Conservation (phyloP, 1,140 invertebrate genomes). For the Drosophila saltans region DNA sequence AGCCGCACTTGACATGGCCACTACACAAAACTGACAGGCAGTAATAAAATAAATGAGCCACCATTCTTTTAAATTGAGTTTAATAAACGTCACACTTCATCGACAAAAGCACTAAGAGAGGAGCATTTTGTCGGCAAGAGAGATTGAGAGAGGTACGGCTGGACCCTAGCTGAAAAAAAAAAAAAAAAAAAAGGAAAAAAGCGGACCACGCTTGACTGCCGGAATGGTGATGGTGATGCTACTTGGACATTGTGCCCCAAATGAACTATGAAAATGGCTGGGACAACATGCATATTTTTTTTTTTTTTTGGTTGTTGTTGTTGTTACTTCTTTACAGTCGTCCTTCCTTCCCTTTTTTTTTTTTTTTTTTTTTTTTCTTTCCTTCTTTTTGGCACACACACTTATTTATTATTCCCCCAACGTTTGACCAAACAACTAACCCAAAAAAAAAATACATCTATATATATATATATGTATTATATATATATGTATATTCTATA, state of each 20-base stretch:
- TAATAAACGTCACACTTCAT: slow-evolving; percentile 82
- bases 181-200: slow-evolving; percentile 10
- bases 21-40: slow-evolving; percentile 57
- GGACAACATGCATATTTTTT: slow-evolving; percentile 70
- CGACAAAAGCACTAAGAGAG: slow-evolving; percentile 66
- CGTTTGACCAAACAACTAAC: slow-evolving; percentile 75
- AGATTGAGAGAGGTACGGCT: slow-evolving; percentile 8
- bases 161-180: not conserved
- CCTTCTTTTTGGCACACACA: slow-evolving; percentile 41
- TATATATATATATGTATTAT: not conserved
- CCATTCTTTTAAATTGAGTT: slow-evolving; percentile 82
- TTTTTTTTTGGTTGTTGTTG: not conserved
- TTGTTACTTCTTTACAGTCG: not conserved
- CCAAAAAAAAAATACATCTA: slow-evolving; percentile 33
- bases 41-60: slow-evolving; percentile 81
- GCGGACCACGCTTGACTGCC: slow-evolving; percentile 62
- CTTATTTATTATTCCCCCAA: slow-evolving; percentile 78
- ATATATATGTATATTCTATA: not conserved
- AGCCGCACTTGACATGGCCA: slow-evolving; percentile 58
- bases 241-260: slow-evolving; percentile 45
- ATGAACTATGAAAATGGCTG: slow-evolving; percentile 78
- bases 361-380: not conserved
- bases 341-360: not conserved
- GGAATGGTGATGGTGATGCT: slow-evolving; percentile 29
- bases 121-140: not conserved